These are phyloP conservation scores for Gorsachius goisagi DNA, from an alignment of 2,113 vertebrate genomes.

Conservation along the genomic window DNA sequence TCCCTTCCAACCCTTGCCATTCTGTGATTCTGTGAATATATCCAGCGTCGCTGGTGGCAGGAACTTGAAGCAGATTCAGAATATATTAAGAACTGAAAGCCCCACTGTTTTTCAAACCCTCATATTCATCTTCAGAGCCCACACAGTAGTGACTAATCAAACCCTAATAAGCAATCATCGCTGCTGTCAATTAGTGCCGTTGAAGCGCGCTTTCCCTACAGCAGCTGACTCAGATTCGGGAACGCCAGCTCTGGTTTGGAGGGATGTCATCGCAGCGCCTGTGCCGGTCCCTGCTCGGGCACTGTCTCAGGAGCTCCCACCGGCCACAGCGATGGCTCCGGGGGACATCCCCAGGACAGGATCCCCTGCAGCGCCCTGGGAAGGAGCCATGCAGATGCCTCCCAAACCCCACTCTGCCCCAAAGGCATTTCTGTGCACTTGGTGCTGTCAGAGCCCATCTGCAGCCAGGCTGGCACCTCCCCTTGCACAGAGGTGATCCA, in stretches of 20 bases:
- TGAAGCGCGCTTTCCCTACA: neutral
- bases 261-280: neutral
- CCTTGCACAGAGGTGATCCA: neutral
- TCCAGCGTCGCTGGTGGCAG: neutral
- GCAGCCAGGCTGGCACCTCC: neutral
- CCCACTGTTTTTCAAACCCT: neutral
- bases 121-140: neutral
- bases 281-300: neutral
- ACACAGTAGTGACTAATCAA: neutral
- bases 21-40: neutral
- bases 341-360: neutral
- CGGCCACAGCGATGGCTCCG: neutral
- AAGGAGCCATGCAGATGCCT: neutral
- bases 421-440: neutral
- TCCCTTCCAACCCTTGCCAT: too few relatives aligned
- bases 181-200: neutral
- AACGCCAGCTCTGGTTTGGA: neutral
- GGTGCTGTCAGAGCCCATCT: neutral
- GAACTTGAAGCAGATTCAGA: neutral
- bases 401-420: neutral
- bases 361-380: neutral
- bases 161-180: neutral
- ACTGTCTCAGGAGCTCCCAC: neutral
- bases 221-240: rapidly evolving
- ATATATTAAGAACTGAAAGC: neutral